A percentile compares a stretch with the other conserved stretches of the same genome.
These are phyloP conservation scores for Heliothis peltigera DNA, from an alignment of 2,888 invertebrate species.

Conservation along the genomic window DNA sequence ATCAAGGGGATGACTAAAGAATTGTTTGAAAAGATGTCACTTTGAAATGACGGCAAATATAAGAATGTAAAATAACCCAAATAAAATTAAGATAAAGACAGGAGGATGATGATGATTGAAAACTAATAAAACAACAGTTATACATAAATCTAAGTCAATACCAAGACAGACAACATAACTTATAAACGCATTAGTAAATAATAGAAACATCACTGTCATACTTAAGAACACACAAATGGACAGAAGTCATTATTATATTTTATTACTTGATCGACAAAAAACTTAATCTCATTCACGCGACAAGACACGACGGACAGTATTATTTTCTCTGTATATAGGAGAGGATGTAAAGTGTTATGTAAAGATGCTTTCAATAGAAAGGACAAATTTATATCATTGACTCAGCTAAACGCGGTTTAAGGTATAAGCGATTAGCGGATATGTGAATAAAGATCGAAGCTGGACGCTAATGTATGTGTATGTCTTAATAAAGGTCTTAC, in stretches of 20 bases:
- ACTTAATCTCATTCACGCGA: slow-evolving; percentile 8
- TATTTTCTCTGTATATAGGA: slow-evolving; percentile 11
- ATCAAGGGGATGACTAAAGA: too few species aligned
- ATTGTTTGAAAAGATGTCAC: too few species aligned
- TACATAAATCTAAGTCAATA: background rate
- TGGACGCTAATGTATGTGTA: too few species aligned
- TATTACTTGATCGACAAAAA: slow-evolving; percentile 6
- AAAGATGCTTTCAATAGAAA: slow-evolving; percentile 27
- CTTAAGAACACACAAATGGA: background rate
- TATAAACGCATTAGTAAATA: background rate
- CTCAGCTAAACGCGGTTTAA: background rate
- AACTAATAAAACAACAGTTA: too few species aligned
- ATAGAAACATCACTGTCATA: slow-evolving; percentile 25
- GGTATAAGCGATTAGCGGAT: background rate
- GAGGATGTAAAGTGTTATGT: slow-evolving; percentile 16
- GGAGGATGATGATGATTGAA: too few species aligned
- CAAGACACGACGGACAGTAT: background rate
- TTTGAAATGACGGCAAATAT: too few species aligned
- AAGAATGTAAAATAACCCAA: too few species aligned
- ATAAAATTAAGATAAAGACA: too few species aligned
- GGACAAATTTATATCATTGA: slow-evolving; percentile 17
- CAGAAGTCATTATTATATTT: slow-evolving; percentile 21
- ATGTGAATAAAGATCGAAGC: too few species aligned
- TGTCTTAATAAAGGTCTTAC: too few species aligned
- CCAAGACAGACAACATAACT: background rate